Percentiles rank a stretch among this genome's conserved stretches.
Evolutionary conservation across 1,140 invertebrate genomes (phyloP).

Genomic region (Zophobas atratus): DNA sequence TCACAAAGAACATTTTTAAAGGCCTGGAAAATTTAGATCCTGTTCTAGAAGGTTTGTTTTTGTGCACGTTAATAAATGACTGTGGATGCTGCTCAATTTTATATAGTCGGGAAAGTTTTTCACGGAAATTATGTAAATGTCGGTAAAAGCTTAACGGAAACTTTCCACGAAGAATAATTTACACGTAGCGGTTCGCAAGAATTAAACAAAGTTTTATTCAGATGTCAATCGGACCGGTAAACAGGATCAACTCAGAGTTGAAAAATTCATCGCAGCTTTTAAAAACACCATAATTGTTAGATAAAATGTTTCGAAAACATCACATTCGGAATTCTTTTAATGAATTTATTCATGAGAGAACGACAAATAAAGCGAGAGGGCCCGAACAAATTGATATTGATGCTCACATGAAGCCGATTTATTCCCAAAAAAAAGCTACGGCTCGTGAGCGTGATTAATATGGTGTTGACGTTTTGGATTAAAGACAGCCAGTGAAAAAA

Average conservation of each 20-base stretch:
- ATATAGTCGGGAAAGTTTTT: conserved; percentile 18
- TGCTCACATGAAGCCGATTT: background rate
- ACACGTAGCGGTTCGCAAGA: conserved; percentile 17
- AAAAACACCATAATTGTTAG: background rate
- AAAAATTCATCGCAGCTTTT: background rate
- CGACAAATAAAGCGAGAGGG: too few species aligned
- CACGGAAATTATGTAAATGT: conserved; percentile 36
- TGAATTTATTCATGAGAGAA: background rate
- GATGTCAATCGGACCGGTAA: background rate
- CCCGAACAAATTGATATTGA: too few species aligned
- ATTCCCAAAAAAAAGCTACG: background rate
- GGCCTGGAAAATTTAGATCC: background rate
- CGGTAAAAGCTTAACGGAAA: conserved; percentile 28
- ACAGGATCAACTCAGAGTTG: background rate
- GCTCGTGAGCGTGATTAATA: too few species aligned
- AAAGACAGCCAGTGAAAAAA: too few species aligned
- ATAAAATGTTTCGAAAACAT: background rate
- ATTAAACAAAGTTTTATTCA: conserved; percentile 16
- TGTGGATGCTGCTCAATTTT: conserved; percentile 6
- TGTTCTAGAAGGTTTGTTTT: conserved; percentile 23
- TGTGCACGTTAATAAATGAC: conserved; percentile 20
- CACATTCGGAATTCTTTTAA: background rate
- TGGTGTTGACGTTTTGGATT: too few species aligned
- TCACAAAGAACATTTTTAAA: conserved; percentile 2
- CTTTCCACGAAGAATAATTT: conserved; percentile 21